These are phyloP conservation scores for Eleginops maclovinus DNA, from an alignment of 2,113 vertebrate species.

Conservation along the genomic window DNA sequence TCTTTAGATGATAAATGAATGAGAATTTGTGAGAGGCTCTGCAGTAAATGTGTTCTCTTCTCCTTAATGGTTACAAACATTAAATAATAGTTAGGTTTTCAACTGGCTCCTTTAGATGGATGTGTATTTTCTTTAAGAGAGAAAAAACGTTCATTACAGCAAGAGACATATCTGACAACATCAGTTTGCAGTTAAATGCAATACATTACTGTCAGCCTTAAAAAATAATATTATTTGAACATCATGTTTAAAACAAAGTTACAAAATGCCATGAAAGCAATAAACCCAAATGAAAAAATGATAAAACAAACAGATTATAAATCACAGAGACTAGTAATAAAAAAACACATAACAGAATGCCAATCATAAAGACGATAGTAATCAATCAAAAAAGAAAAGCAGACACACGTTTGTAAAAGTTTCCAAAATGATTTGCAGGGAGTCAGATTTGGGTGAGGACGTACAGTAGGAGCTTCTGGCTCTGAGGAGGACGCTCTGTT, in stretches of 20 bases:
- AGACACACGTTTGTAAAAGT: conserved; percentile 13
- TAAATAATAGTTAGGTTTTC: background rate
- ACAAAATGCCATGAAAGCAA: conserved; percentile 22
- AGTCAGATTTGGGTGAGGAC: background rate
- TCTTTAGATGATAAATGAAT: background rate
- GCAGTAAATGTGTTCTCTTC: no score
- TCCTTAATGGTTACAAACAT: no score
- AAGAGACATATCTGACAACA: background rate
- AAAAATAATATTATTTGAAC: no score
- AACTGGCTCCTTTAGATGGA: background rate
- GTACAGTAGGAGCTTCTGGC: no score
- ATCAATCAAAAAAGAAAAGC: conserved; percentile 44
- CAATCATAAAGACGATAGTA: conserved; percentile 34
- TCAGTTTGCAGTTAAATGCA: background rate
- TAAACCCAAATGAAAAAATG: conserved; percentile 50
- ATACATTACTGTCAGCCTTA: background rate
- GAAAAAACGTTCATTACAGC: background rate
- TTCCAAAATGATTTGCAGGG: conserved; percentile 11
- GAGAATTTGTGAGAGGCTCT: no score
- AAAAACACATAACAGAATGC: conserved; percentile 40
- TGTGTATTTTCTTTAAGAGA: background rate
- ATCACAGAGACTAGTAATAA: conserved; percentile 45
- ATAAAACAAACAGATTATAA: conserved; percentile 39
- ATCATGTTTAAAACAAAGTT: conserved; percentile 13
- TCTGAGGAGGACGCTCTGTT: no score